Percentiles rank a stretch among this genome's conserved stretches.
phyloP scores from a whole-genome alignment of 2,888 invertebrate genomes.

The Pocota personata region DNA sequence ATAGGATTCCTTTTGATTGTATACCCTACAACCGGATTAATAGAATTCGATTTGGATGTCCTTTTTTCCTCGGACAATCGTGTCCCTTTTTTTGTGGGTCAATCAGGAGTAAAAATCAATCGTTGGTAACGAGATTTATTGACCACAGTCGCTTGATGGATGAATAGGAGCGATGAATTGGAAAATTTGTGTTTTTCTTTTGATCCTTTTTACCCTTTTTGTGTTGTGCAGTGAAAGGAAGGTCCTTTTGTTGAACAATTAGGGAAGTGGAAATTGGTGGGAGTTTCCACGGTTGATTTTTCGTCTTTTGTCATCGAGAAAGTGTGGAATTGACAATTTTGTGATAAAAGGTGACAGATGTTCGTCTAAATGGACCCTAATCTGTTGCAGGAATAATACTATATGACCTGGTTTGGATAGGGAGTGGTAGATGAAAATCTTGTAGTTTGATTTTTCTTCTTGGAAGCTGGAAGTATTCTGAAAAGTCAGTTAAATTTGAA shows the following conservation, averaged over 20 bases:
- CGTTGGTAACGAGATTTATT: constrained; percentile 69
- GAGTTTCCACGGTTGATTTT: constrained; percentile 31
- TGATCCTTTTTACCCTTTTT: constrained; percentile 47
- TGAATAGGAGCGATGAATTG: constrained; percentile 56
- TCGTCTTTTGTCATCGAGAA: constrained; percentile 21
- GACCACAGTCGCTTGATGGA: constrained; percentile 46
- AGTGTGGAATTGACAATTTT: constrained; percentile 15
- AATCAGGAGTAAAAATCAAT: constrained; percentile 68
- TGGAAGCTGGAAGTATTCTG: no score
- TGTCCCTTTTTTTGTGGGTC: constrained; percentile 36
- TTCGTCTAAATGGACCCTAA: not conserved
- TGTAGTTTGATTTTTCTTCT: no score
- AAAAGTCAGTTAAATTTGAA: no score
- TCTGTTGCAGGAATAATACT: not conserved
- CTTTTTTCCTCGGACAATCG: constrained; percentile 23
- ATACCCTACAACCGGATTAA: constrained; percentile 12
- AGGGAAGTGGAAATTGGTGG: constrained; percentile 35
- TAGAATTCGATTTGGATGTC: constrained; percentile 46
- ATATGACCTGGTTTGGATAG: not conserved
- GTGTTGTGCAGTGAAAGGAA: not conserved
- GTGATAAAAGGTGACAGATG: constrained; percentile 34
- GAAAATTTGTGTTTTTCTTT: constrained; percentile 55
- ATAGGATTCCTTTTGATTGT: constrained; percentile 49
- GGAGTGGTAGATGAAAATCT: no score
- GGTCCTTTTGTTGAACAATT: constrained; percentile 40